Conservation (phyloP, 2,888 invertebrate species). For the Pandemis heparana region DNA sequence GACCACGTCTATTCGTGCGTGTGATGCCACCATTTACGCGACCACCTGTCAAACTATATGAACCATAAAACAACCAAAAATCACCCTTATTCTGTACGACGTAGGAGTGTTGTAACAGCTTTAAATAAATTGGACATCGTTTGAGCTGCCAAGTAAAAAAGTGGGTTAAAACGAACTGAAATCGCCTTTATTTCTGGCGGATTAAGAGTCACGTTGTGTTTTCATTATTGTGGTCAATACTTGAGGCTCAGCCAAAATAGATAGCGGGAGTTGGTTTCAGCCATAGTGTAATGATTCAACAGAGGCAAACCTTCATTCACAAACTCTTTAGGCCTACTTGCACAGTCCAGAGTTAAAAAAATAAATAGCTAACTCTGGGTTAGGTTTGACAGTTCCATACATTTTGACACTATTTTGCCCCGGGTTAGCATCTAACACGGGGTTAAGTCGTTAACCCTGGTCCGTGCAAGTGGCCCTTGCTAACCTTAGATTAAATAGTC, state of each 20-base stretch:
- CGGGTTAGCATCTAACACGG: too few relatives aligned
- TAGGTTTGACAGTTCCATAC: too few relatives aligned
- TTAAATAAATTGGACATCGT: conserved; percentile 7
- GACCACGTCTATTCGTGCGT: conserved; percentile 30
- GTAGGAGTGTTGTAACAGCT: background rate
- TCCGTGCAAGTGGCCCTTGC: too few relatives aligned
- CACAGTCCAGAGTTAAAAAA: too few relatives aligned
- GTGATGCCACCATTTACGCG: conserved; percentile 29
- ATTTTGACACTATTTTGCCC: too few relatives aligned
- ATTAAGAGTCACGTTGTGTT: background rate
- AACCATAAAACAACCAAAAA: background rate
- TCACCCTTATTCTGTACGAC: background rate
- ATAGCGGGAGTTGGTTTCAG: conserved; percentile 11
- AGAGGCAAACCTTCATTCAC: background rate
- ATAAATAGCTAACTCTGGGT: too few relatives aligned
- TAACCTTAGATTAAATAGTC: too few relatives aligned
- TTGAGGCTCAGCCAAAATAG: conserved; percentile 36
- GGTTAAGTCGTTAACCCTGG: too few relatives aligned
- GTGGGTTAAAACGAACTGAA: background rate
- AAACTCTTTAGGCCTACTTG: too few relatives aligned
- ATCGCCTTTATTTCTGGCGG: background rate
- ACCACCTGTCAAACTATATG: conserved; percentile 6
- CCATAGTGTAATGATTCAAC: background rate
- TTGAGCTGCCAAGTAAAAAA: conserved; percentile 13
- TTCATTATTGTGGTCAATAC: conserved; percentile 1